Conservation (phyloP, 1,140 invertebrate genomes). For the Battus philenor region DNA sequence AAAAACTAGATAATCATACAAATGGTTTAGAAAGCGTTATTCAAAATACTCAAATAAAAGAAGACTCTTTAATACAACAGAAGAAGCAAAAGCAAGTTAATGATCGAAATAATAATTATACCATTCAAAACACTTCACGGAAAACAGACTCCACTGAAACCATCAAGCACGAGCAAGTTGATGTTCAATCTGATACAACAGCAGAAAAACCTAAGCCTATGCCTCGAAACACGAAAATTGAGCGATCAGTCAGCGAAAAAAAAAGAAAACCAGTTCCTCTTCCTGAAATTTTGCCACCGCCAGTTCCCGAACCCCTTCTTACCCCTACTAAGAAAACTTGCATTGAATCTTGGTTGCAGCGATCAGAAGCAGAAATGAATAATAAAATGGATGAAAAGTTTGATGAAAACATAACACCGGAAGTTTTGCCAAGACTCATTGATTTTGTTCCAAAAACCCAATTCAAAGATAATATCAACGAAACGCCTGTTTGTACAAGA, state of each 20-base stretch:
- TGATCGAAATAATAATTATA: slow-evolving; percentile 66
- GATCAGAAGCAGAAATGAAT: slow-evolving; percentile 69
- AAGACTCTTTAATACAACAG: slow-evolving; percentile 25
- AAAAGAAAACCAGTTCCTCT: slow-evolving; percentile 49
- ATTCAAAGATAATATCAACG: slow-evolving; percentile 52
- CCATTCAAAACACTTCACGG: slow-evolving; percentile 26
- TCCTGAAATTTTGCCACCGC: slow-evolving; percentile 37
- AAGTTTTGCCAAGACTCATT: slow-evolving; percentile 79
- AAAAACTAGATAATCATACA: slow-evolving; percentile 33
- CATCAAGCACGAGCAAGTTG: slow-evolving; percentile 26
- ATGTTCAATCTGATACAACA: slow-evolving; percentile 28
- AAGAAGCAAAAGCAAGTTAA: slow-evolving; percentile 39
- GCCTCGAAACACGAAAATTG: slow-evolving; percentile 64
- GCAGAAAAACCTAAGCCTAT: slow-evolving; percentile 63
- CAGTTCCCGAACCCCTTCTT: slow-evolving; percentile 52
- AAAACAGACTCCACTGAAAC: slow-evolving; percentile 28
- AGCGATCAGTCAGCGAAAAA: slow-evolving; percentile 55
- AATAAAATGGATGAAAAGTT: slow-evolving; percentile 47
- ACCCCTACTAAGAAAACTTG: slow-evolving; percentile 73
- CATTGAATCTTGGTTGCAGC: slow-evolving; percentile 72
- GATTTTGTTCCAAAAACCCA: slow-evolving; percentile 81
- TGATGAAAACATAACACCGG: slow-evolving; percentile 49
- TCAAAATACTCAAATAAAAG: slow-evolving; percentile 24
- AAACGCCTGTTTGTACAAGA: slow-evolving; percentile 36
- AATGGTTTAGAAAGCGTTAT: slow-evolving; percentile 28